Evolutionary conservation across 2,113 vertebrate species (phyloP).

Genomic region (Hippocampus abdominalis): DNA sequence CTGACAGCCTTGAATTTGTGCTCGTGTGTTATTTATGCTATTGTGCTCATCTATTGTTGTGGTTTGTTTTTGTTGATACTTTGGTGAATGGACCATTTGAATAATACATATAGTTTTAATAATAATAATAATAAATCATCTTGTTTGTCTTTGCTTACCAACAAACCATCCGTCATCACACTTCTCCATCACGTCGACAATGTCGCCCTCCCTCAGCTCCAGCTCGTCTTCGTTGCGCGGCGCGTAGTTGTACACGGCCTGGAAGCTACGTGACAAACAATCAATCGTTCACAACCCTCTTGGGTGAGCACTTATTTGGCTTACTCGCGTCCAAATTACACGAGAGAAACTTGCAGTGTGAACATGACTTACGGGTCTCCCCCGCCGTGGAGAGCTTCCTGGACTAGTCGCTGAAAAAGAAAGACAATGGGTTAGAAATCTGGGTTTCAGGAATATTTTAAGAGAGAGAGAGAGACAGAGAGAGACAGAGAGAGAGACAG

Average conservation of each 20-base stretch:
- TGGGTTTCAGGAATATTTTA: too few species aligned
- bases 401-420: conserved; percentile 81
- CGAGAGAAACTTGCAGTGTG: not conserved
- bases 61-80: too few species aligned
- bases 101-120: too few species aligned
- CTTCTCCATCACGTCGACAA: conserved; percentile 96
- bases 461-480: too few species aligned
- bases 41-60: too few species aligned
- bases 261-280: conserved; percentile 76
- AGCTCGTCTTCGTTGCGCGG: conserved; percentile 96
- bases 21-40: not conserved
- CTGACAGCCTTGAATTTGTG: too few species aligned
- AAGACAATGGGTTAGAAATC: conserved; percentile 17
- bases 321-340: not conserved
- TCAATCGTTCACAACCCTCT: not conserved
- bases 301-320: not conserved
- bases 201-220: conserved; percentile 92
- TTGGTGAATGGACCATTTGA: too few species aligned
- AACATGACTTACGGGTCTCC: conserved; percentile 92
- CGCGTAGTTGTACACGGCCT: conserved; percentile 94
- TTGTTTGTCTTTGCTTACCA: conserved; percentile 67
- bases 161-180: conserved; percentile 99
- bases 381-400: conserved; percentile 85
- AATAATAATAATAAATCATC: not conserved
- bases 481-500: too few species aligned